Base-by-base conservation (phyloP, 2,113 vertebrate species). In the Corythoichthys intestinalis region DNA sequence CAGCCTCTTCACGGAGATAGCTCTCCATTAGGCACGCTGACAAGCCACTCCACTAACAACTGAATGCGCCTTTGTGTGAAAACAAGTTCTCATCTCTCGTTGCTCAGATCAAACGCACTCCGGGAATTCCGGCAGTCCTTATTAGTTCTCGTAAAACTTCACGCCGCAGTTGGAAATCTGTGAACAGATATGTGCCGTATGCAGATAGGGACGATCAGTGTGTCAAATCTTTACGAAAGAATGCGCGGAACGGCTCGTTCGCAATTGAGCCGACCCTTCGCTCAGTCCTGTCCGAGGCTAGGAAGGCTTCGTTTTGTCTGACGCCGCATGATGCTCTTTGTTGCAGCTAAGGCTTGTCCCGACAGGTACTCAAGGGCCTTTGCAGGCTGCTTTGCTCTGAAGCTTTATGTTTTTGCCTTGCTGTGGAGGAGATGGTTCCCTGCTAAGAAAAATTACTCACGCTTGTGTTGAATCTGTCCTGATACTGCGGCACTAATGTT, bases 301-400 rank as follows among this genome's bases (percentile, higher is more conserved):
- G 54, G 44, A 59, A 62, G 60, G 59, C 39, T 13, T 46, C 7
- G 58, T 83, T 73, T 75, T 56, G 56, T 66, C 9, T n/a, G 61
- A 65, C 82, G 74, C 79, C 76, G 80, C 72, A 77, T 84, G 85
- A 86, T 86, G 83, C 74, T 86, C 89, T 91, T 90, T 92, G 90
- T 90, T 87, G 82, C 71, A 74, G 81, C 65, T 72, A 48, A 78
- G 81, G 76, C 92, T 82, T 92, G 91, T 92, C 78, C 70, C 39
- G 80, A 91, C 92, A 92, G 85, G 91, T 85, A 80, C 67, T 56
- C 52, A 10, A 46, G 71, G 84, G 81, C 84, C 80, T 79, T 71
- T 80, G 78, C 79, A 82, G 78, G 82, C 80, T 59, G 80, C 82
- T 87, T 83, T 83, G 77, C 49, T 73, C 82, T 85, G 64, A 77